A percentile compares a stretch with the other conserved stretches of the same genome.
Evolutionary conservation across 2,113 vertebrate genomes (phyloP).

Genomic region (Chiloscyllium plagiosum): DNA sequence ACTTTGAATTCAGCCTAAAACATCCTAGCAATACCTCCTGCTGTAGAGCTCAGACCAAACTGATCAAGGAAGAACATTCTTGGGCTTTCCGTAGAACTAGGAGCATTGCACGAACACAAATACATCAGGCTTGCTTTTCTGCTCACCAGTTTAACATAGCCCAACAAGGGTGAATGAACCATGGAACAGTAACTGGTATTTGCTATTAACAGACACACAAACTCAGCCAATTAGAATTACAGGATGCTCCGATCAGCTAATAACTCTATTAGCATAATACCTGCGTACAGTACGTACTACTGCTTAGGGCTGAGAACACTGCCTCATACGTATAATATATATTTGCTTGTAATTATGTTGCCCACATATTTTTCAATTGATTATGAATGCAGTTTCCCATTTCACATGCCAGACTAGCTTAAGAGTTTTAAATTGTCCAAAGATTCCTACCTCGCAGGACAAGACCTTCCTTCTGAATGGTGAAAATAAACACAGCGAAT

Average conservation of each 20-base stretch:
- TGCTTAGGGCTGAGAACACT: not conserved
- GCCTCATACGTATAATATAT: not conserved
- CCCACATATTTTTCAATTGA: not conserved
- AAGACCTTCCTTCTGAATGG: slow-evolving; percentile 64
- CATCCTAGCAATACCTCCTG: not conserved
- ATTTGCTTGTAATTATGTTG: not conserved
- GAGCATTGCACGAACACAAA: not conserved
- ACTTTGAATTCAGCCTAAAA: not conserved
- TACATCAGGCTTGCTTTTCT: not conserved
- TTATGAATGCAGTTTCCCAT: not conserved
- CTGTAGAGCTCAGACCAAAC: not conserved
- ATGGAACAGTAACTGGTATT: not conserved
- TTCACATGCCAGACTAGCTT: not conserved
- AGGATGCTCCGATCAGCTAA: not conserved
- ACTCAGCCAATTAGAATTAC: not conserved
- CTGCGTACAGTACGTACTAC: not conserved
- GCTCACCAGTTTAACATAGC: not conserved
- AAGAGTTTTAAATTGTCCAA: not conserved
- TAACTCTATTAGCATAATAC: not conserved
- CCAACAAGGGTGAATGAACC: not conserved
- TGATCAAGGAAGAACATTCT: not conserved
- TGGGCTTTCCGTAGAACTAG: not conserved
- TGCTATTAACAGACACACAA: not conserved
- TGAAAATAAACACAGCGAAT: slow-evolving; percentile 61
- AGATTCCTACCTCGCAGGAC: slow-evolving; percentile 65